Conservation (phyloP, 1,140 invertebrate genomes). For the Platyscapa corneri region DNA sequence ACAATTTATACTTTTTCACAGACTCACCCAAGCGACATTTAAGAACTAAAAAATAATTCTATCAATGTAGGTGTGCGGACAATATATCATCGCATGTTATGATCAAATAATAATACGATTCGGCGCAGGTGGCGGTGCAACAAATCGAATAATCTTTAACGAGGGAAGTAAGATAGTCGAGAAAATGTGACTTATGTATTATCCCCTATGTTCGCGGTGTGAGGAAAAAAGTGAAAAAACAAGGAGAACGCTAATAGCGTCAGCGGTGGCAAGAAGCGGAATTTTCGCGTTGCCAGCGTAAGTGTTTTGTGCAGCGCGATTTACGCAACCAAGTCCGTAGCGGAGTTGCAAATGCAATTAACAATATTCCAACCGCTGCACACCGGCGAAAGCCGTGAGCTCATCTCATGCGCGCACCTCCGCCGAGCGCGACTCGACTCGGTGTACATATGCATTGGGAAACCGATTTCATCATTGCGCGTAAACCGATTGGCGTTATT, state of each 20-base stretch:
- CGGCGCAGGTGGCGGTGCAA: background rate
- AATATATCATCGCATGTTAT: background rate
- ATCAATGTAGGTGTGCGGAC: background rate
- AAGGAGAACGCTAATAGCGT: background rate
- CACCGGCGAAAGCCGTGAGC: background rate
- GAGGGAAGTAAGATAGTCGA: background rate
- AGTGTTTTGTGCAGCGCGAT: too few species aligned
- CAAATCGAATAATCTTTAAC: background rate
- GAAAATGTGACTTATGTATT: background rate
- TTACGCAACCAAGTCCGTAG: background rate
- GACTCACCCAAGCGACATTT: background rate
- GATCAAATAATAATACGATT: background rate
- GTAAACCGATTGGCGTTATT: background rate
- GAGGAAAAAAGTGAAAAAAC: background rate
- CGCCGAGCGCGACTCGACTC: background rate
- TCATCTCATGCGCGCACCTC: background rate
- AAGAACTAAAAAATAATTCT: background rate
- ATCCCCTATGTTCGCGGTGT: background rate
- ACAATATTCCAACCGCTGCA: background rate
- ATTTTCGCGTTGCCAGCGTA: too few species aligned
- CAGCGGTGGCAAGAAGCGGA: background rate
- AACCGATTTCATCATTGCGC: background rate
- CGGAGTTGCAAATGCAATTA: slow-evolving; percentile 13
- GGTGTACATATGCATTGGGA: background rate
- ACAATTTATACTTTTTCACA: background rate